phyloP scores from a whole-genome alignment of 2,113 vertebrate species.

The Rhadina sibilatrix region DNA sequence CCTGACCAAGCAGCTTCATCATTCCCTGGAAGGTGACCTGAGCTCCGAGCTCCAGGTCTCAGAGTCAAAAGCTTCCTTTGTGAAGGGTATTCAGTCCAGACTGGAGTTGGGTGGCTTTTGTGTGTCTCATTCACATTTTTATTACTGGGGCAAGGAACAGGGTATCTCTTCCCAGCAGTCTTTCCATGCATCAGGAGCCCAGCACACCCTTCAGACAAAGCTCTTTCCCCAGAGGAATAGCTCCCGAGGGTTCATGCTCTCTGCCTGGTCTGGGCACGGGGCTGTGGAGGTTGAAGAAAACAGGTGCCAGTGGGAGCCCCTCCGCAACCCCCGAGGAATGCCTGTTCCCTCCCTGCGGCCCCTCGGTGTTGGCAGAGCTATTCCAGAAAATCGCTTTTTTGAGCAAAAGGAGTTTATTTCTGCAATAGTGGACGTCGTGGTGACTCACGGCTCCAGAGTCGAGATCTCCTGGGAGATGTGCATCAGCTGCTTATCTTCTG shows the following conservation, averaged over 20 bases:
- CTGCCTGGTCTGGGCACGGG: background rate
- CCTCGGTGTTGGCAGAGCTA: background rate
- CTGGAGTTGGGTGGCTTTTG: background rate
- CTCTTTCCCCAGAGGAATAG: background rate
- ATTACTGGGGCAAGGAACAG: background rate
- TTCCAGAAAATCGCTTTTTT: background rate
- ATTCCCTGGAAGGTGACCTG: background rate
- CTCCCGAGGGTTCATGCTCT: background rate
- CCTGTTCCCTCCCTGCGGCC: fast-evolving
- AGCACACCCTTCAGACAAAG: fast-evolving
- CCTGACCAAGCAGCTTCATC: background rate
- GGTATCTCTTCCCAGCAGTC: background rate
- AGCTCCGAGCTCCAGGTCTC: background rate
- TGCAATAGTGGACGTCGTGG: background rate
- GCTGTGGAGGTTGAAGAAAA: background rate
- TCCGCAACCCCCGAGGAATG: fast-evolving
- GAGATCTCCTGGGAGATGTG: background rate
- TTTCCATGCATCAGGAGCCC: background rate
- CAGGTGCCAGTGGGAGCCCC: background rate
- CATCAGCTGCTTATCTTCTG: background rate
- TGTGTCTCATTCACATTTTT: background rate
- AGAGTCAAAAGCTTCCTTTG: background rate
- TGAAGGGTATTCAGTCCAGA: background rate
- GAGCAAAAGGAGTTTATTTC: background rate
- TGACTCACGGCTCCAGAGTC: background rate